These are phyloP conservation scores for Argyra leucocephala DNA, from an alignment of 2,888 invertebrate species.

Conservation along the genomic window DNA sequence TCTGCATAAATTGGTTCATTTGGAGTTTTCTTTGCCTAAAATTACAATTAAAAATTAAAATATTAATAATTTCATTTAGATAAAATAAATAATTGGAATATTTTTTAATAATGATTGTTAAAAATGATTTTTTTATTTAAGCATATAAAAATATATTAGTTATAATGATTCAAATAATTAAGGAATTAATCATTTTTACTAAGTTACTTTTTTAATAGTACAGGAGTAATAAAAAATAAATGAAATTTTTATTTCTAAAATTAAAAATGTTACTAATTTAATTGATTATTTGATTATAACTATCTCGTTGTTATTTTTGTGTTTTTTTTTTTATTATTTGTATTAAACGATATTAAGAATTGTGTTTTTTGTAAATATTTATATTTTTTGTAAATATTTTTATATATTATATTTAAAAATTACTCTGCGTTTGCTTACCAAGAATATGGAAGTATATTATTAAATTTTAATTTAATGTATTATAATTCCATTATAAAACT, in stretches of 20 bases:
- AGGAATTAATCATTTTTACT: no score
- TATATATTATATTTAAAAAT: background rate
- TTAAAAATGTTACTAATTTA: no score
- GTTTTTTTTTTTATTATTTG: background rate
- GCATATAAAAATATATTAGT: background rate
- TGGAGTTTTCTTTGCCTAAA: constrained; percentile 21
- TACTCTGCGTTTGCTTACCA: background rate
- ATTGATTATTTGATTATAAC: no score
- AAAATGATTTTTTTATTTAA: background rate
- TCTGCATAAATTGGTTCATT: constrained; percentile 27
- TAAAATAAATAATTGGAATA: background rate
- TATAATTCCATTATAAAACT: no score
- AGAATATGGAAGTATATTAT: background rate
- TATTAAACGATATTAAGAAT: background rate
- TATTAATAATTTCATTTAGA: background rate
- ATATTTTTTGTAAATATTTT: background rate
- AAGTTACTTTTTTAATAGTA: no score
- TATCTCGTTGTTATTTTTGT: background rate
- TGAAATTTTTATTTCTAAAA: no score
- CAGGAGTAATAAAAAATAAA: no score
- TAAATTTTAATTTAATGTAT: no score
- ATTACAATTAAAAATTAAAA: constrained; percentile 9
- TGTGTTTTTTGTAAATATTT: background rate
- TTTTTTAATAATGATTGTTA: no score
- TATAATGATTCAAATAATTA: no score